Percentiles rank a stretch among this genome's conserved stretches.
These are phyloP conservation scores for Orchesella cincta DNA, from an alignment of 1,140 invertebrate genomes.

Conservation along the genomic window DNA sequence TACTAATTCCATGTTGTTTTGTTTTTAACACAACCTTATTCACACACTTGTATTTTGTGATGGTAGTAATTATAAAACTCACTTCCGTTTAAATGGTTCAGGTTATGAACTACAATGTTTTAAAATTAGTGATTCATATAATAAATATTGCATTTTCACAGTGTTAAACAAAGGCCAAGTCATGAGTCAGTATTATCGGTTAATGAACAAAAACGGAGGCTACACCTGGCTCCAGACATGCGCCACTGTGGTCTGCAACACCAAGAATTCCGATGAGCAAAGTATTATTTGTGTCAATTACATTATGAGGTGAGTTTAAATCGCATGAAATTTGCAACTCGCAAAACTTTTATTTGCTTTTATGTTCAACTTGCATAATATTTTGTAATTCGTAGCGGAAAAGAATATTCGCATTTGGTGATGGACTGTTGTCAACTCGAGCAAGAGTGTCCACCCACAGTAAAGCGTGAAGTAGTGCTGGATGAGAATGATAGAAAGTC, in stretches of 20 bases:
- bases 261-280: constrained; percentile 92
- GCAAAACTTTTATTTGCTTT: constrained; percentile 9
- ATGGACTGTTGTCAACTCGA: constrained; percentile 89
- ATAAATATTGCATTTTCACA: constrained; percentile 60
- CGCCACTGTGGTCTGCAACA: constrained; percentile 91
- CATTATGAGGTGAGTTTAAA: constrained; percentile 74
- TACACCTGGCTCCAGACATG: constrained; percentile 93
- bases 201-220: constrained; percentile 94
- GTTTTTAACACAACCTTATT: background rate
- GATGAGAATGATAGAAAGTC: constrained; percentile 82
- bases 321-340: background rate
- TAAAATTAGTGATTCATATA: background rate
- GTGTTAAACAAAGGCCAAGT: constrained; percentile 96
- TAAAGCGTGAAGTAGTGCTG: constrained; percentile 74
- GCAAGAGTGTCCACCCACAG: constrained; percentile 63
- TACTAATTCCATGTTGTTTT: background rate
- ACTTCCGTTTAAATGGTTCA: too few relatives aligned
- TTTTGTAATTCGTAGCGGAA: constrained; percentile 68
- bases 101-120: background rate
- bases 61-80: background rate
- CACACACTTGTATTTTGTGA: background rate
- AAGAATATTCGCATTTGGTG: constrained; percentile 84
- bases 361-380: background rate
- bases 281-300: constrained; percentile 96
- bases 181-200: constrained; percentile 88